Evolutionary conservation across 2,888 invertebrate species (phyloP), one percentile per base, ranked within the genome.

Genomic region (Amiota minor): DNA sequence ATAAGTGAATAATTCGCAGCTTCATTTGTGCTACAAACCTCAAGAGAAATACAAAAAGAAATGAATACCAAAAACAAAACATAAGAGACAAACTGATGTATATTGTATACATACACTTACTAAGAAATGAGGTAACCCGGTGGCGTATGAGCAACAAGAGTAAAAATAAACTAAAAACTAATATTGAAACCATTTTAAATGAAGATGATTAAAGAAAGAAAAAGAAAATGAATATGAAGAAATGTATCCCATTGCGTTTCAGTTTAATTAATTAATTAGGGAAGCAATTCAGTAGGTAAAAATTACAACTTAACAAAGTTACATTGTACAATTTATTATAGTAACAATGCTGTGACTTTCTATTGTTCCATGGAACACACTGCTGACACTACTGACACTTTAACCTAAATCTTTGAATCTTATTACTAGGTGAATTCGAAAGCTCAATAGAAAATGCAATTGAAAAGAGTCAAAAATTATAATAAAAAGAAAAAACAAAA

Each of bases 1-100:
- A 83, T 85, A 80, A 82, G 82, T 78, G 74, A 80, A 80, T 85
- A 84, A 82, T 81, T 85, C 81, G 79, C 79, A 79, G 81, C 80
- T 80, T 75, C 79, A 75, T 73, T 71, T 78, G 59, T 35, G 65
- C 69, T 56, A 70, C 71, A 62, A 35, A 35, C 35, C 35, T 35
- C 35, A 35, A 35, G 53, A 56, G 73, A 61, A 74, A 75, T 72
- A 74, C 75, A 74, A 70, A 56, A 65, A n/a, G 18, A 53, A 49
- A 16, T 53, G 45, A 49, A 46, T 2, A 14, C 23, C 35, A 35
- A 62, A 62, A 23, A 14, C 62, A 20, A 45, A 62, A 35, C 62
- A 23, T n/a, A n/a, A 53, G 3, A 45, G 35, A 62, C 23, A 62
- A 35, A 62, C 6, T 18, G n/a, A 8, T 56, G 1, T 16, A 18